Evolutionary conservation across 2,113 vertebrate species (phyloP).

Genomic region (mouse (Mus musculus)): GRCm39 chr12:106938001-106938500

Average conservation of each 20-base stretch:
- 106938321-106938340: not conserved
- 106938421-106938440: not conserved
- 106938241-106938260: not conserved
- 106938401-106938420: not conserved
- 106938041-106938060: rapidly evolving
- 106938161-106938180: not conserved
- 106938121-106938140: too few species aligned
- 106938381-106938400: rapidly evolving
- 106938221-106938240: not conserved
- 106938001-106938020: rapidly evolving
- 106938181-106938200: rapidly evolving
- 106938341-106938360: not conserved
- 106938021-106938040: not conserved
- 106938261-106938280: slow-evolving; percentile 37
- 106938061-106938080: not conserved
- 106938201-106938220: rapidly evolving
- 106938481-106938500: rapidly evolving
- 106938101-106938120: rapidly evolving
- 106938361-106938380: not conserved
- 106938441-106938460: rapidly evolving
- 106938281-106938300: not conserved
- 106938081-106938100: rapidly evolving
- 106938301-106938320: not conserved
- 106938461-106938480: rapidly evolving
- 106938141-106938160: too few species aligned